Evolutionary conservation across 2,113 vertebrate genomes (phyloP).

Genomic region (Caretta caretta): DNA sequence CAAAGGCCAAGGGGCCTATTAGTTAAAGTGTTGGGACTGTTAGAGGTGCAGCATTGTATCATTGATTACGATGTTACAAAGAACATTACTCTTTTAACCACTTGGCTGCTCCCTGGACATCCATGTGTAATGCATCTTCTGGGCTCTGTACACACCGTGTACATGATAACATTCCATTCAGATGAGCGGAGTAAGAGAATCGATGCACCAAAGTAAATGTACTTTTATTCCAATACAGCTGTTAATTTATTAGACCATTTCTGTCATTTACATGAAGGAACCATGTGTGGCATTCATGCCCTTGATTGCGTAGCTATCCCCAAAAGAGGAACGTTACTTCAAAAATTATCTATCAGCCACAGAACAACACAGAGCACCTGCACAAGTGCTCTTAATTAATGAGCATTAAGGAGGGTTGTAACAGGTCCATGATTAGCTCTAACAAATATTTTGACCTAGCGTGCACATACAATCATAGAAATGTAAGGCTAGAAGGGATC

Average conservation of each 20-base stretch:
- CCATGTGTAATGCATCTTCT: constrained; percentile 14
- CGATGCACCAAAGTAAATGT: constrained; percentile 67
- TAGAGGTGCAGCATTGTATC: background rate
- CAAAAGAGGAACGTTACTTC: constrained; percentile 58
- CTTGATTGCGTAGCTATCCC: constrained; percentile 36
- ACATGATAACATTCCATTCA: background rate
- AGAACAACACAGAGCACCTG: constrained; percentile 70
- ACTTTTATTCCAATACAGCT: constrained; percentile 59
- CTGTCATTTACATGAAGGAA: constrained; percentile 60
- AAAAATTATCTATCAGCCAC: constrained; percentile 66
- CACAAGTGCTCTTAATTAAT: constrained; percentile 71
- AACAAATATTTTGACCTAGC: constrained; percentile 71
- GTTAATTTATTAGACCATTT: constrained; percentile 68
- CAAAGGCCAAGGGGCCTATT: background rate
- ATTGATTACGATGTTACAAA: background rate
- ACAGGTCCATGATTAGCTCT: constrained; percentile 64
- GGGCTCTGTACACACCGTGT: background rate
- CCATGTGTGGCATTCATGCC: constrained; percentile 69
- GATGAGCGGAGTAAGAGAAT: background rate
- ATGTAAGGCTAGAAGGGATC: background rate
- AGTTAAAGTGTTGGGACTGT: background rate
- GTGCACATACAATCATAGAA: constrained; percentile 10
- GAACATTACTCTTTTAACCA: constrained; percentile 58
- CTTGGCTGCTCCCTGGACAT: constrained; percentile 9
- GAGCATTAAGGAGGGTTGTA: constrained; percentile 64